Base-by-base conservation (phyloP, 1,140 invertebrate species). In the Tigriopus japonicus region DNA sequence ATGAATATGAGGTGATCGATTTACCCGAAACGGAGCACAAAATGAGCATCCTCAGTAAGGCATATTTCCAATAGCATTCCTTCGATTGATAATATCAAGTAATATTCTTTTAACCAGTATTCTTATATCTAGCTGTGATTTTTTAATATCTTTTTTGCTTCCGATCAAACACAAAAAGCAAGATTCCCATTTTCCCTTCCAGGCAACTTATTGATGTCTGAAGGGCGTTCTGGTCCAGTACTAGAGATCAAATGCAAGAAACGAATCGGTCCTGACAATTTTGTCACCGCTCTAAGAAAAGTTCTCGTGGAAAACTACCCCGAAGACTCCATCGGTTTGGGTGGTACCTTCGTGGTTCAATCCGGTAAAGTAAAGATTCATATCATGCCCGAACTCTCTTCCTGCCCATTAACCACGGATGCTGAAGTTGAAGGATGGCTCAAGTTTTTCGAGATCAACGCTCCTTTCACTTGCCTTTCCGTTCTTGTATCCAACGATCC, bases 351-450 rank as follows among this genome's bases (percentile, higher is more conserved):
- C 71, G 62, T 91, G 14, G 71, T 96, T 51, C 81, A 81, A 65
- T 76, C 81, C 64, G 90, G 91, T 0, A 82, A 81, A 69, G 85
- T 80, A 0, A 87, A 87, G 68, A 81, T 88, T 67, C 93, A 97
- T 70, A 81, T 97, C 59, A 96, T 96, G 92, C 82, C 85, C 49
- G 86, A 93, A 70, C 96, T 95, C 73, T 85, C 86, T 1, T 71
- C 73, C 59, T 77, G 70, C 12, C 83, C 88, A 1, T 68, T 96
- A 19, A 75, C 77, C 52, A 79, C 72, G 41, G 80, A 88, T 63
- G 75, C 78, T 14, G 80, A 85, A 64, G 74, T 95, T 1, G 82
- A 91, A 68, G 71, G 81, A 42, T 97, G 92, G 92, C 73, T 97
- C n/a, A 81, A 83, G 68, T 96, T 86, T 71, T 93, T 83, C 71